A percentile compares a stretch with the other conserved stretches of the same genome.
Evolutionary conservation across 2,113 vertebrate genomes (phyloP).

Genomic region (Peucedramus taeniatus): DNA sequence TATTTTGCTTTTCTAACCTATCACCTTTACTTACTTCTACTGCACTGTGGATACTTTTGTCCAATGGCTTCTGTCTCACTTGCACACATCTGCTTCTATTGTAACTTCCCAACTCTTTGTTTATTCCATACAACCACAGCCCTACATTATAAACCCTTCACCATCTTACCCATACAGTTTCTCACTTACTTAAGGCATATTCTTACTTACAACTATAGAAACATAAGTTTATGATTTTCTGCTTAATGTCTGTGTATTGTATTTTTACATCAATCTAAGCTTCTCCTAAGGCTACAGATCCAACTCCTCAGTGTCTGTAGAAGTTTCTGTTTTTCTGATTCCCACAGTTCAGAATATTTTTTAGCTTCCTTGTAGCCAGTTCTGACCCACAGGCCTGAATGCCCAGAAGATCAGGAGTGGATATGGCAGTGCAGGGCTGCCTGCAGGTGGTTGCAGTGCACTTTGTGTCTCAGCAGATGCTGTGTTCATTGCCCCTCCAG

Average conservation of each 20-base stretch:
- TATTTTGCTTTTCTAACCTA: background rate
- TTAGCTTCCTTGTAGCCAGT: background rate
- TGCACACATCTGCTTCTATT: background rate
- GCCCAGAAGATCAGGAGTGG: background rate
- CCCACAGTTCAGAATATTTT: background rate
- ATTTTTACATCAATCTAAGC: background rate
- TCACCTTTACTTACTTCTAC: background rate
- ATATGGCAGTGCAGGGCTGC: background rate
- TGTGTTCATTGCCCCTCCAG: background rate
- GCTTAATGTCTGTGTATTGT: background rate
- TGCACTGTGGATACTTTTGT: background rate
- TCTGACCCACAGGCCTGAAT: background rate
- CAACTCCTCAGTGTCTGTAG: background rate
- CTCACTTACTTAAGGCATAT: background rate
- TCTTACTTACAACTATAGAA: background rate
- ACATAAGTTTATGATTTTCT: background rate
- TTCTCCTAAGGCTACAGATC: background rate
- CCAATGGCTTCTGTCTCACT: background rate
- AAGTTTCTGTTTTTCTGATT: background rate
- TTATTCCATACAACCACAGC: background rate
- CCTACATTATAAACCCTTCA: background rate
- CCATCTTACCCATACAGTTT: background rate
- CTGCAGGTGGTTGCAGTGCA: background rate
- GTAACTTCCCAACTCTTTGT: background rate
- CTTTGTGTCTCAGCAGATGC: background rate